Percentiles rank a stretch among this genome's conserved stretches.
Conservation (phyloP, 2,888 invertebrate species). For the Anorthoa munda region DNA sequence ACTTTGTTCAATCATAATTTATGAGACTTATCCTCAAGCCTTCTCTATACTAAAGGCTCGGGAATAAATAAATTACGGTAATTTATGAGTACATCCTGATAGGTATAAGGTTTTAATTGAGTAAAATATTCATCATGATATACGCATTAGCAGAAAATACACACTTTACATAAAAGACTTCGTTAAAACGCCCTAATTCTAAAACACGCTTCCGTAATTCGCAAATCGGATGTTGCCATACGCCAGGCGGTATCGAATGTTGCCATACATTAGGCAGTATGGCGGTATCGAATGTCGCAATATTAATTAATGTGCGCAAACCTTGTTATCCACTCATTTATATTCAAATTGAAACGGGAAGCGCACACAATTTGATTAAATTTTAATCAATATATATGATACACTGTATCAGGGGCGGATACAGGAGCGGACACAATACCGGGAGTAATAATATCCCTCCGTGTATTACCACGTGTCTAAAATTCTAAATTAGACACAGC, state of each 20-base stretch:
- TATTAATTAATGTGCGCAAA: slow-evolving; percentile 78
- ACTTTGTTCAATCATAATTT: too few species aligned
- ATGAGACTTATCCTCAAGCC: too few species aligned
- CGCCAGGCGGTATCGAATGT: slow-evolving; percentile 63
- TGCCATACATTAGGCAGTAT: slow-evolving; percentile 61
- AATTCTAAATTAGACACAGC: too few species aligned
- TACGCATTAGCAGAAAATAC: slow-evolving; percentile 7
- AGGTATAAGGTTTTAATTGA: slow-evolving; percentile 30
- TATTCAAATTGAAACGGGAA: slow-evolving; percentile 83
- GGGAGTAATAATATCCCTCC: too few species aligned
- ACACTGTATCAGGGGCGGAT: slow-evolving; percentile 9
- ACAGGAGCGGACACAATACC: too few species aligned
- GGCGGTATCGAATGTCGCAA: slow-evolving; percentile 67
- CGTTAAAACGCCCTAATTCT: slow-evolving; percentile 32
- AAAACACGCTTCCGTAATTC: slow-evolving; percentile 54
- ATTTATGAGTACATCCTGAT: neutral
- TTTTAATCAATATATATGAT: slow-evolving; percentile 69
- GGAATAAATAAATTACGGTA: neutral
- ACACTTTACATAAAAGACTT: slow-evolving; percentile 20
- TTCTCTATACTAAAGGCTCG: too few species aligned
- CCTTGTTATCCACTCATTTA: slow-evolving; percentile 77
- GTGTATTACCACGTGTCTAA: too few species aligned
- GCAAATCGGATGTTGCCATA: slow-evolving; percentile 55
- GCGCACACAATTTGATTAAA: slow-evolving; percentile 78
- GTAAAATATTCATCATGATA: neutral